Base-by-base conservation (phyloP, 2,888 invertebrate species). In the Torymus aiolomorphi region DNA sequence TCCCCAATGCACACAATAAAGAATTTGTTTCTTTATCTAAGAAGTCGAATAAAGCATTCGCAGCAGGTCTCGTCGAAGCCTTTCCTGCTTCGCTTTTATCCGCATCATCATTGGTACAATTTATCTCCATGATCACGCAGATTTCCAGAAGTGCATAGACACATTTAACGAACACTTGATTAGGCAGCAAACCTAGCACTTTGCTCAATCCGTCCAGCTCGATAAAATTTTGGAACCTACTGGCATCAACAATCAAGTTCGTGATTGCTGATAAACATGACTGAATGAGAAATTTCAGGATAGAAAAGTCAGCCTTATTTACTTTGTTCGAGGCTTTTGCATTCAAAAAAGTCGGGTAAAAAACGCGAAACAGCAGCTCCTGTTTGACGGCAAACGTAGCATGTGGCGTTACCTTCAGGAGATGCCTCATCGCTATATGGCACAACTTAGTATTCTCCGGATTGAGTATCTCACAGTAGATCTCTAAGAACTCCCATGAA, bases 81-180 rank as follows among this genome's bases (percentile, higher is more conserved):
- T 5, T 12, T 11, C 66, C 73, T 13, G 77, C 77, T 0, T 31
- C 18, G 13, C 42, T 76, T 16, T 8, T 42, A 42, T 66, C 63
- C 1, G 85, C 85, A 54, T 83, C 80, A 77, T 90, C 91, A 78
- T 89, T 89, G 3, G 91, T 86, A 79, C 92, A 92, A 85, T 92
- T 92, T 66, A 94, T 92, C 84, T 94, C 93, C 72, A 94, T 92
- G 3, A 92, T 91, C 2, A 93, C 92, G 0, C 92, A 91, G 75
- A 94, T 92, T 86, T 94, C 94, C 18, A 94, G 88, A 61, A 94
- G 92, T 2, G 92, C 91, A 84, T 94, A 94, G 84, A 93, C 93
- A 78, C 92, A 92, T 81, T 92, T 92, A 0, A 93, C 92, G 82
- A 94, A 94, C 69, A 92, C 91, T 0, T 92, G 89, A 66, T 93